Base-by-base conservation (phyloP, 2,113 vertebrate genomes). In the Vidua macroura region DNA sequence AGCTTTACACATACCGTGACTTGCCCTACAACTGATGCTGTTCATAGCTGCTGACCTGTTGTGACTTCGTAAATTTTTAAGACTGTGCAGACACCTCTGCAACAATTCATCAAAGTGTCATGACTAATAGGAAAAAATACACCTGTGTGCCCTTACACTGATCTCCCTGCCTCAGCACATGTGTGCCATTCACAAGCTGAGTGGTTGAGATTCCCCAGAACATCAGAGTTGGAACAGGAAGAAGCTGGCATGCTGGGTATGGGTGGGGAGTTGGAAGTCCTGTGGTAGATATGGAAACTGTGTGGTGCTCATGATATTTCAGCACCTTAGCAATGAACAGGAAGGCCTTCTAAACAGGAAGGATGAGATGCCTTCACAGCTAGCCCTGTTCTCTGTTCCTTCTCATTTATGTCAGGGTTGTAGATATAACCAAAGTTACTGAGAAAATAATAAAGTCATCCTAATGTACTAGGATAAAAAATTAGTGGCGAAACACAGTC, bases 161-260 rank as follows among this genome's bases (percentile, higher is more conserved):
- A 52, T 89, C 33, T 89, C 24, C 17, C 28, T 72, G 69, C 35
- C n/a, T 89, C 0, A 0, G 53, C 41, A 70, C 0, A 0, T 24
- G 15, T 52, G 66, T 3, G 4, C 52, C 15, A 2, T 62, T 56
- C 4, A 6, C 0, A 2, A 72, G 33, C 27, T 37, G 70, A 56
- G 52, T 16, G 22, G 52, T 2, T 78, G 35, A 82, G 44, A 20
- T 41, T 69, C 41, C 80, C 16, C 67, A 60, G 73, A 81, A 52
- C n/a, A 27, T 83, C 14, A 3, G 63, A 55, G 25, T 23, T 2
- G 4, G 37, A 74, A 28, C 16, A 44, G 19, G 37, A 62, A 59
- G 31, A 69, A 76, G 44, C 7, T 66, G 81, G 33, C 27, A 53
- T 28, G 53, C 17, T 70, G 56, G 62, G 43, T 51, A 6, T 35